Base-by-base conservation (phyloP, 2,888 invertebrate species). In the Cheilosia vulpina region DNA sequence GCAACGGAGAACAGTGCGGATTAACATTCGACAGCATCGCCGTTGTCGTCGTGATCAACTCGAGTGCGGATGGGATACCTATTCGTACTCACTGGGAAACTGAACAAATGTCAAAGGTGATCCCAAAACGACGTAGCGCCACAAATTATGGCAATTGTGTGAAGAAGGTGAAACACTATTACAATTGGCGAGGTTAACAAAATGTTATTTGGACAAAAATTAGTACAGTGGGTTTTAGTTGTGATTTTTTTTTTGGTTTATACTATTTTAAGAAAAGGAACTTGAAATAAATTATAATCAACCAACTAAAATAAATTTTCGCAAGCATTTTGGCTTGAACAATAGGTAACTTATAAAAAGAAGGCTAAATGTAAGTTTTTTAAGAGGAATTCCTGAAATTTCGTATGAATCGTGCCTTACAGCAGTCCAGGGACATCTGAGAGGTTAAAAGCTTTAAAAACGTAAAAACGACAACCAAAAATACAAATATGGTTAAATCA, bases 51-150 rank as follows among this genome's bases (percentile, higher is more conserved):
- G 83, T 79, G 83, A 83, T 69, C 79, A 65, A 50, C 41, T 75
- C 53, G 47, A 79, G 41, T 75, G 27, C 1, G 38, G 69, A 69
- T 71, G 55, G 52, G 19, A 52, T 52, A 15, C 17, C n/a, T 45
- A 17, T 3, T 13, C 57, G 63, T 45, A 17, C 19, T 13, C 52
- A 69, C 75, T 52, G 52, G 21, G 53, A 53, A 69, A 63, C 63
- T 38, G 19, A 17, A 11, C 27, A 63, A 84, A 84, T 84, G 83
- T 79, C 83, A 69, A 71, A 84, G 83, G 73, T 79, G 68, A 83
- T 38, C 17, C 43, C 1, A 24, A 31, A 57, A 52, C 21, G 31
- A 57, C 53, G 50, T 73, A 60, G 24, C 19, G 60, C 41, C 27
- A 75, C 52, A 50, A 68, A 62, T 68, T 47, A 47, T 50, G 62